Evolutionary conservation across 2,797 vertebrate species (phyloP).

Genomic region (Premnoplex brunnescens): DNA sequence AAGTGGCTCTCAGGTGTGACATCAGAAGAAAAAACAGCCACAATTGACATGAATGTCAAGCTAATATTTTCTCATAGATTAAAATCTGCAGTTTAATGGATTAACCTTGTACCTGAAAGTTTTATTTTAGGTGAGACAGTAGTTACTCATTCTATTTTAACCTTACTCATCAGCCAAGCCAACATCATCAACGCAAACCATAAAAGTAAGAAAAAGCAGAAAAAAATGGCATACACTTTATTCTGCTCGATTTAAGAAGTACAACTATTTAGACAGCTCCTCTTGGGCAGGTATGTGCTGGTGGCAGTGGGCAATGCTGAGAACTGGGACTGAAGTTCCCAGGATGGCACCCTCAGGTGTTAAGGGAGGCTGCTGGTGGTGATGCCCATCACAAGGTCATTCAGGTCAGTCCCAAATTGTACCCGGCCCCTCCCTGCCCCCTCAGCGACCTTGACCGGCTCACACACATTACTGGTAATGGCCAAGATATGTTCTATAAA

Average conservation of each 20-base stretch:
- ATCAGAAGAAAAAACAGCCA: neutral
- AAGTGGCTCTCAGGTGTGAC: neutral
- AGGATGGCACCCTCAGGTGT: neutral
- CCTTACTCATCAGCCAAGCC: neutral
- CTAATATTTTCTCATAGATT: neutral
- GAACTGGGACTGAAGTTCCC: neutral
- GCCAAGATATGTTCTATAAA: neutral
- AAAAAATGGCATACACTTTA: neutral
- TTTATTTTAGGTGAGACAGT: neutral
- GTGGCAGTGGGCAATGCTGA: neutral
- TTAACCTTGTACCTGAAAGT: neutral
- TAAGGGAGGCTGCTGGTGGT: neutral
- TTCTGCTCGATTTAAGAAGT: neutral
- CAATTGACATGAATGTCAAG: neutral
- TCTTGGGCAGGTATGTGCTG: neutral
- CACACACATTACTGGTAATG: neutral
- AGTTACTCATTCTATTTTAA: neutral
- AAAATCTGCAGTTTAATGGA: neutral
- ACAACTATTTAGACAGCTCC: neutral
- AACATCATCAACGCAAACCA: neutral
- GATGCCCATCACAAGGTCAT: accelerated
- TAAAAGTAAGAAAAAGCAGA: neutral
- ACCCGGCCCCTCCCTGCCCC: neutral
- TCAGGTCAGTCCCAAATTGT: accelerated
- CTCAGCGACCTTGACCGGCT: neutral